Conservation (phyloP, 1,140 invertebrate genomes). For the Bombus consobrinus region DNA sequence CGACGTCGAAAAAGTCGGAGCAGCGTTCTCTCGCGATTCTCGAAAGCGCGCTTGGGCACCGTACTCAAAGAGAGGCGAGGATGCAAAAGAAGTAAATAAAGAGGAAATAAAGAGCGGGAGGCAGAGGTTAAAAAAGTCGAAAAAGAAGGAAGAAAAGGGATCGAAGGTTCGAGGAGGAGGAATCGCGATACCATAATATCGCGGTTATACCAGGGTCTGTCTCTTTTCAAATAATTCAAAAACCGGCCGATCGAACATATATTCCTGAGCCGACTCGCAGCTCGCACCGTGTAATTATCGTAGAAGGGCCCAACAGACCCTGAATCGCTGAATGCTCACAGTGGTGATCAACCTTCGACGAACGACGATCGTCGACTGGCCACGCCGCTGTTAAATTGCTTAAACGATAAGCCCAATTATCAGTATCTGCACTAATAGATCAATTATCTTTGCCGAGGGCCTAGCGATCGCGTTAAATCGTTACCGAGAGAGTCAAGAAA, state of each 20-base stretch:
- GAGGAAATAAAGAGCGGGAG: constrained; percentile 26
- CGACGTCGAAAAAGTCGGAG: not conserved
- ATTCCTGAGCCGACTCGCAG: constrained; percentile 80
- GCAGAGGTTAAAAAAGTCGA: constrained; percentile 14
- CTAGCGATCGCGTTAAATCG: not conserved
- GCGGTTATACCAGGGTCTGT: constrained; percentile 78
- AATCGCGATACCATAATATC: constrained; percentile 83
- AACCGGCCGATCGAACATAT: constrained; percentile 83
- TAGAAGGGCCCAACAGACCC: constrained; percentile 77
- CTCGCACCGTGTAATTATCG: constrained; percentile 83
- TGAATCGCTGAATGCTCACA: constrained; percentile 78
- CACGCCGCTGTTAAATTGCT: constrained; percentile 22
- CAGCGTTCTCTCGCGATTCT: constrained; percentile 29
- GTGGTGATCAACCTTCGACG: constrained; percentile 78
- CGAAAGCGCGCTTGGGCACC: constrained; percentile 24
- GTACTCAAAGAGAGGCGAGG: constrained; percentile 17
- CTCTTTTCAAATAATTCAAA: constrained; percentile 84
- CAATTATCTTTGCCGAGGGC: constrained; percentile 12
- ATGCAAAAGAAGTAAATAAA: constrained; percentile 36
- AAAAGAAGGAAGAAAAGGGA: constrained; percentile 65
- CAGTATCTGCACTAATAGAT: constrained; percentile 55
- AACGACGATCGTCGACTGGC: constrained; percentile 15
- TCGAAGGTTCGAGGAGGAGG: constrained; percentile 63
- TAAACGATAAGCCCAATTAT: constrained; percentile 56
- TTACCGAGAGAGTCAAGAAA: not conserved